Evolutionary conservation across 2,113 vertebrate species (phyloP).

Genomic region (Phocoena sinus): DNA sequence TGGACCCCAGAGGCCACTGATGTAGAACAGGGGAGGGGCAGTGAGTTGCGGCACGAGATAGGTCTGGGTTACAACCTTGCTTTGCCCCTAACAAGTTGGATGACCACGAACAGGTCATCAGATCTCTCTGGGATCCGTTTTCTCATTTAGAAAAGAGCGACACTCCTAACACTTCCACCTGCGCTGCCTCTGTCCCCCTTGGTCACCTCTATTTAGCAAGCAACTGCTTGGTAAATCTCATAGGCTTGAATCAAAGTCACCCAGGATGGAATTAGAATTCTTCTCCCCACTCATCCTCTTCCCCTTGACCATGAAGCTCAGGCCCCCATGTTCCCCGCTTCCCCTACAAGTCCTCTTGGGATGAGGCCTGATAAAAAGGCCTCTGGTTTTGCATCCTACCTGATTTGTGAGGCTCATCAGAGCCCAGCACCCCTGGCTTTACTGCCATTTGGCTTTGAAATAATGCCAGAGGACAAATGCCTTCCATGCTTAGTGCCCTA

Average conservation of each 20-base stretch:
- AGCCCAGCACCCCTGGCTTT: neutral
- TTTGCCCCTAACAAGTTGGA: neutral
- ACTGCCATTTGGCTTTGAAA: conserved; percentile 11
- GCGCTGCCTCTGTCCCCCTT: neutral
- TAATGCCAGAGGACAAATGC: neutral
- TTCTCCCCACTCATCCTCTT: neutral
- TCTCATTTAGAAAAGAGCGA: neutral
- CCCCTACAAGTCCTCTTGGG: neutral
- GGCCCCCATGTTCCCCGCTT: neutral
- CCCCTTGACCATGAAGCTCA: neutral
- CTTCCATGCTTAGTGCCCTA: neutral
- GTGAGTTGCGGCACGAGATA: no score
- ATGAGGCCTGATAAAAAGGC: neutral
- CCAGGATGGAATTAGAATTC: neutral
- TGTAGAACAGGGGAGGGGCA: neutral
- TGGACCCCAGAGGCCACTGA: neutral
- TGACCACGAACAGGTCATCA: neutral
- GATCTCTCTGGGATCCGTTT: neutral
- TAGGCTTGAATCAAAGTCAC: neutral
- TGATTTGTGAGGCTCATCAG: conserved; percentile 20
- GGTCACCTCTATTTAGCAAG: neutral
- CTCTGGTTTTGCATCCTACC: neutral
- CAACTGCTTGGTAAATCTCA: neutral
- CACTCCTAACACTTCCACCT: no score
- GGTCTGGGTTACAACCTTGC: neutral